Evolutionary conservation across 2,797 vertebrate species (phyloP), one percentile per base, ranked within the genome.

Genomic region (Hemibagrus guttatus): DNA sequence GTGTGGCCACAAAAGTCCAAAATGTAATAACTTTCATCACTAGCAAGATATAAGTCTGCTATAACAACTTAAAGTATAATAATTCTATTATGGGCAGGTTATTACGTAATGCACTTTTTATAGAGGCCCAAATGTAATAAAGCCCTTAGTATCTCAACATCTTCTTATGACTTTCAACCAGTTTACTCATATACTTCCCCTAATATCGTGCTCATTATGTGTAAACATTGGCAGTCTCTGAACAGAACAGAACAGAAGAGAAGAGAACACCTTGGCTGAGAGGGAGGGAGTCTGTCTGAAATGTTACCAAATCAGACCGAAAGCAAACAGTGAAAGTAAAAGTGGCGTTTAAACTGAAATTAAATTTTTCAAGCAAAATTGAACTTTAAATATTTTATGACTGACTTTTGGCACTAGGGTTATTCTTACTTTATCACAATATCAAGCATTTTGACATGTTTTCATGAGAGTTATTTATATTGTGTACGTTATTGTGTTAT

Each of bases 191-290:
- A 35, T 52, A 52, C 63, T 13, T 35, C 26, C 31, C n/a, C 61
- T 68, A 82, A 82, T 82, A 82, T 68, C 4, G 46, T 82, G 63
- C 81, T 68, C 63, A 68, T 68, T 28, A 68, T 82, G 63, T 82
- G 81, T 46, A 66, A 82, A 82, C 80, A 66, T 66, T 52, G 69
- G 80, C 78, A 82, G 63, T 68, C 61, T 54, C 63, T 4, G 63
- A 68, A 28, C 59, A 19, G 21, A 68, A 28, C 59, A 19, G 21
- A 63, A n/a, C 13, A 81, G 61, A 49, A 49, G 46, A 81, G 61
- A 49, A 8, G 46, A 49, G 7, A 49, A 82, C 26, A 31, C n/a
- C 61, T 52, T 82, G 80, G 61, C 26, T 49, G 46, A 61, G 19
- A 66, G 17, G 4, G 42, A 17, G 17, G 46, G 6, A 81, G 17